Evolutionary conservation across 2,113 vertebrate species (phyloP), one percentile per base, ranked within the genome.

Genomic region (Egretta garzetta): DNA sequence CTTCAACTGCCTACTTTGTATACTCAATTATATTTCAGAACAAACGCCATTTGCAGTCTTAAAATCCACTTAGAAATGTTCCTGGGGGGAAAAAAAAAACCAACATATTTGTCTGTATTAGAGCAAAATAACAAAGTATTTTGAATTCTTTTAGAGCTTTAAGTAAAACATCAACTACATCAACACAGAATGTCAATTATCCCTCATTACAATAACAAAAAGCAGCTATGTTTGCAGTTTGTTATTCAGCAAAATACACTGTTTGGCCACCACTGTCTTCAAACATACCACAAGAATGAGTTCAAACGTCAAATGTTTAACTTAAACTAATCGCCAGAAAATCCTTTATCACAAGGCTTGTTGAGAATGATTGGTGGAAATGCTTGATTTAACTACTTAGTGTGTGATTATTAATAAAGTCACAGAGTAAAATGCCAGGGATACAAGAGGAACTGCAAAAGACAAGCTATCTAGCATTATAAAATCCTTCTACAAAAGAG

Each of bases 251-350:
- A 70, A 94, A 95, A 92, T 76, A 92, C 62, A 70, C 16, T 93
- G 66, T 90, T 96, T 93, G 74, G 92, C 84, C 87, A 92, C 35
- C 27, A 80, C n/a, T 73, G 45, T 70, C 91, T 94, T 94, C 85
- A 96, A 95, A 91, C 90, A 96, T 95, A 83, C 92, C 93, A 94
- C 82, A 96, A 95, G 87, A 96, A 96, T 94, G 96, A 96, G 94
- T 95, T 96, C 95, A 94, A 60, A 96, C 94, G 93, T 94, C 84
- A 91, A 91, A 95, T 94, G 87, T 96, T 96, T 94, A 96, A 95
- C 84, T 92, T 94, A 75, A 60, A 75, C 90, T 90, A 91, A 94
- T 90, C 6, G 0, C 87, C 35, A 80, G 88, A 96, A 95, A 92
- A 81, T 81, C 74, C 89, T 94, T 93, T 93, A 94, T 94, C 93